Conservation (phyloP, 2,113 vertebrate genomes). For the Gambusia holbrooki region DNA sequence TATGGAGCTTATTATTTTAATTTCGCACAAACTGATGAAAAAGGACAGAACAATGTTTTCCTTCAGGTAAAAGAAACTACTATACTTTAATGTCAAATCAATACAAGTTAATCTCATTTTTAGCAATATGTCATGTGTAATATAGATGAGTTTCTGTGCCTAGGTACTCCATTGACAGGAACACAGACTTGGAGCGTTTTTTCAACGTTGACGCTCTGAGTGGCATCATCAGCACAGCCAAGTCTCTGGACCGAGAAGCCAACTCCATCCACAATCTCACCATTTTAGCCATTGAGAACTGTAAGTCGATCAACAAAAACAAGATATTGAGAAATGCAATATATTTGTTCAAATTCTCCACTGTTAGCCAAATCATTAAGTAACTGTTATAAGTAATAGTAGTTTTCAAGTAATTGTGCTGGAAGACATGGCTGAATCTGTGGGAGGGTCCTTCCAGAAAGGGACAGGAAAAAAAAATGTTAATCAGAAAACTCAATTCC, state of each 20-base stretch:
- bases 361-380: background rate
- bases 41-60: constrained; percentile 25
- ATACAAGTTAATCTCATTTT: constrained; percentile 36
- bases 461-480: no score
- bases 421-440: no score
- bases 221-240: constrained; percentile 93
- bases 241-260: constrained; percentile 91
- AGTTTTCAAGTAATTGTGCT: no score
- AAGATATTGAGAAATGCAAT: background rate
- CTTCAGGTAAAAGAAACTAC: constrained; percentile 14
- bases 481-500: no score
- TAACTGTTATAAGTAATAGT: no score
- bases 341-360: background rate
- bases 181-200: constrained; percentile 96
- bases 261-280: constrained; percentile 95
- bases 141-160: constrained; percentile 31
- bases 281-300: constrained; percentile 93
- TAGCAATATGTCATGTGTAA: background rate
- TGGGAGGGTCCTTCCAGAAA: no score
- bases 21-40: constrained; percentile 10
- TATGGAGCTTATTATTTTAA: constrained; percentile 11
- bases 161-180: constrained; percentile 97
- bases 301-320: constrained; percentile 80
- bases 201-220: constrained; percentile 94
- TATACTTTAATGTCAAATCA: constrained; percentile 49